phyloP scores from a whole-genome alignment of 2,113 vertebrate species.

The Capra hircus region DNA sequence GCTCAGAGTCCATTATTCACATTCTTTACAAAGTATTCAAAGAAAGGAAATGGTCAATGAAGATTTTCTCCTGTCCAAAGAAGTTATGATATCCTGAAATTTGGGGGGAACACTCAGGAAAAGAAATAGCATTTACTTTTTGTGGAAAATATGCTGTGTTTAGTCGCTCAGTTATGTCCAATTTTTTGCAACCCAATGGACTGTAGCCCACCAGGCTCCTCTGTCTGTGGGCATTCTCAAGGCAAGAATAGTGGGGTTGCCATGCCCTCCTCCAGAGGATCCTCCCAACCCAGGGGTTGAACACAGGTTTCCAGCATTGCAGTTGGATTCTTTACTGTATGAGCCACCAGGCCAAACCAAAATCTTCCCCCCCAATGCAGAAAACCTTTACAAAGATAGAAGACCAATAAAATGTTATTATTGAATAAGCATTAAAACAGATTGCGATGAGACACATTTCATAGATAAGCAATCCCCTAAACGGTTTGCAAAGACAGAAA shows the following conservation, averaged over 20 bases:
- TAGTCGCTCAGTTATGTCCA: neutral
- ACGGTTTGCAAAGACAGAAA: neutral
- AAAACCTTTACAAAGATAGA: neutral
- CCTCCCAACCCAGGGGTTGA: neutral
- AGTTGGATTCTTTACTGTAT: neutral
- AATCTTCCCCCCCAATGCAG: neutral
- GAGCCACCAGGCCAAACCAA: neutral
- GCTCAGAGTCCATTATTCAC: neutral
- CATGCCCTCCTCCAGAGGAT: neutral
- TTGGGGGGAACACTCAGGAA: fast-evolving
- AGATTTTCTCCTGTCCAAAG: neutral
- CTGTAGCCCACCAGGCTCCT: neutral
- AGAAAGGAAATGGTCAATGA: neutral
- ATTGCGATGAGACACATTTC: neutral
- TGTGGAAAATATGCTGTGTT: neutral
- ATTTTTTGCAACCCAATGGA: neutral
- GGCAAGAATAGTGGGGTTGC: neutral
- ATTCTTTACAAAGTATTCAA: neutral
- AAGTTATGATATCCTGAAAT: neutral
- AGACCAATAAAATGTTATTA: neutral
- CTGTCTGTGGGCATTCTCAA: neutral
- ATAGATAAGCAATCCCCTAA: neutral
- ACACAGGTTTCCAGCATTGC: neutral
- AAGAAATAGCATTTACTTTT: neutral
- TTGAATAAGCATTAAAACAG: neutral